Conservation (phyloP, 2,797 vertebrate genomes). For the Garrulus glandarius region DNA sequence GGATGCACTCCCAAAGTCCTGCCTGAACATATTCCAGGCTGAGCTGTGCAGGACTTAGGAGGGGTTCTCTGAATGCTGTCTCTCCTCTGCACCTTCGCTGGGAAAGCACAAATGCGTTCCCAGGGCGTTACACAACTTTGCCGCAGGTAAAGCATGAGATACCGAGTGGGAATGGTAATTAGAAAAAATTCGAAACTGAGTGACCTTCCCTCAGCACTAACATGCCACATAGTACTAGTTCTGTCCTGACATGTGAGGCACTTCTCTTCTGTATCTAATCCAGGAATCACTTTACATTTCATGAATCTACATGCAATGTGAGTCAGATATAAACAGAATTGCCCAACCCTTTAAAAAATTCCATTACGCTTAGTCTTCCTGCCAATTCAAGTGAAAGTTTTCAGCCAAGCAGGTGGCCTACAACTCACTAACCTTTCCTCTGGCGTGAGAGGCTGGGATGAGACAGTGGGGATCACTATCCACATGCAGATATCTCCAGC, state of each 20-base stretch:
- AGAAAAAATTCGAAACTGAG: constrained; percentile 26
- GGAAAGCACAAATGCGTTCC: constrained; percentile 9
- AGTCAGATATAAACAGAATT: constrained; percentile 59
- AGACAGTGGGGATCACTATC: not conserved
- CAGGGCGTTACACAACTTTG: constrained; percentile 35
- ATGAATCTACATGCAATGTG: constrained; percentile 50
- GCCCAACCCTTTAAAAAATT: constrained; percentile 58
- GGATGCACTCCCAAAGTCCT: constrained; percentile 37
- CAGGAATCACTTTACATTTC: constrained; percentile 47
- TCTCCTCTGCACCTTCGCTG: not conserved
- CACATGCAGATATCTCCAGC: not conserved
- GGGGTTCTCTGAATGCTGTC: not conserved
- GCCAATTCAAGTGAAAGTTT: constrained; percentile 55
- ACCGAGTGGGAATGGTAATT: constrained; percentile 5
- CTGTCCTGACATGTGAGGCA: constrained; percentile 51
- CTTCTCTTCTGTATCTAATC: constrained; percentile 47
- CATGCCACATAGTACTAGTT: constrained; percentile 28
- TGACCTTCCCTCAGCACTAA: constrained; percentile 38
- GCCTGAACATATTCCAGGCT: constrained; percentile 45
- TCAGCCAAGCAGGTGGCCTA: not conserved
- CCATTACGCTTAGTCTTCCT: constrained; percentile 50
- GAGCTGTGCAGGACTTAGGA: constrained; percentile 28
- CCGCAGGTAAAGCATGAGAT: constrained; percentile 36
- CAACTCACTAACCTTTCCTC: not conserved
- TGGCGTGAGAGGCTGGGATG: not conserved